phyloP scores from a whole-genome alignment of 2,113 vertebrate species.

The Misgurnus mizolepis region DNA sequence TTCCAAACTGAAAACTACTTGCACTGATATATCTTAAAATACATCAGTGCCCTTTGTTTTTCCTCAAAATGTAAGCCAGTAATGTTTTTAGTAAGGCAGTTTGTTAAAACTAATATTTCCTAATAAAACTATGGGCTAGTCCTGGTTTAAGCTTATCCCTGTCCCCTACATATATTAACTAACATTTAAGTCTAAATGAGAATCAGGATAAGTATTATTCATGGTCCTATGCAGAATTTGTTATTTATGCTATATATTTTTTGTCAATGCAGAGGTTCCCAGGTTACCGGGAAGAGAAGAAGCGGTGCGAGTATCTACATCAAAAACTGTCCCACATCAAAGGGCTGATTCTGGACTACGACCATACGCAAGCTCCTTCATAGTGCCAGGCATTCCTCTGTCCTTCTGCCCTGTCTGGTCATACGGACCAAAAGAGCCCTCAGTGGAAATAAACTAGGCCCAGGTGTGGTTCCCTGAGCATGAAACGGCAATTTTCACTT shows the following conservation, averaged over 20 bases:
- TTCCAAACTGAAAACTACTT: too few relatives aligned
- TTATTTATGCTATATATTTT: background rate
- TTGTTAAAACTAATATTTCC: too few relatives aligned
- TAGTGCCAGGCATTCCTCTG: constrained; percentile 53
- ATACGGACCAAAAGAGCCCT: constrained; percentile 67
- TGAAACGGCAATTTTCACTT: constrained; percentile 63
- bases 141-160: too few relatives aligned
- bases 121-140: too few relatives aligned
- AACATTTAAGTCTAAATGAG: too few relatives aligned
- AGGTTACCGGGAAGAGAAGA: constrained; percentile 83
- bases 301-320: constrained; percentile 81
- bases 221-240: background rate
- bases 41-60: too few relatives aligned
- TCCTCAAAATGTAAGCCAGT: too few relatives aligned
- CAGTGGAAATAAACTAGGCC: constrained; percentile 37
- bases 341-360: constrained; percentile 80
- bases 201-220: background rate
- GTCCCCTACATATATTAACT: too few relatives aligned
- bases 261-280: constrained; percentile 75
- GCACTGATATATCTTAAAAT: too few relatives aligned
- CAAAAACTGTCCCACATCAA: constrained; percentile 88
- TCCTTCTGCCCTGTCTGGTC: constrained; percentile 45
- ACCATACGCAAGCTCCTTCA: constrained; percentile 71
- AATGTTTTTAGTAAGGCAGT: too few relatives aligned
- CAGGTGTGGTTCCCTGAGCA: constrained; percentile 47